Evolutionary conservation across 2,797 vertebrate genomes (phyloP).

Genomic region (Bradypodion pumilum): DNA sequence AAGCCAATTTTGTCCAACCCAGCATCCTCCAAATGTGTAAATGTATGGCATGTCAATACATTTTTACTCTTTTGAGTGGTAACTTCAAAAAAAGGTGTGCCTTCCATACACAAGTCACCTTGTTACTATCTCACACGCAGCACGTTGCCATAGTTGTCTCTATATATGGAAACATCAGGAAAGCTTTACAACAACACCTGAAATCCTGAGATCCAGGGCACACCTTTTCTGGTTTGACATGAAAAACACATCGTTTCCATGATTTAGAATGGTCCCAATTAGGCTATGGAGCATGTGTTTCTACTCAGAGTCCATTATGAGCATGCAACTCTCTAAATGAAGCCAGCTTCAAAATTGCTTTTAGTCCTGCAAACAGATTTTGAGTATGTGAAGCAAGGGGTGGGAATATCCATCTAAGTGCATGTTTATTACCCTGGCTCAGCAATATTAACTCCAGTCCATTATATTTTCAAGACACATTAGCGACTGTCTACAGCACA

Average conservation of each 20-base stretch:
- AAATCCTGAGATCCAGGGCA: neutral
- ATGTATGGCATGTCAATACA: neutral
- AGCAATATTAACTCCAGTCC: conserved; percentile 9
- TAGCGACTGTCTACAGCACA: neutral
- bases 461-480: neutral
- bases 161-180: neutral
- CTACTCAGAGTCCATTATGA: neutral
- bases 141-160: no score
- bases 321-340: conserved; percentile 7
- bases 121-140: neutral
- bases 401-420: neutral
- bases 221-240: conserved; percentile 4
- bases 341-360: conserved; percentile 35
- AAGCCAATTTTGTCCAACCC: neutral
- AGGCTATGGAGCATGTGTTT: neutral
- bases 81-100: neutral
- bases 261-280: conserved; percentile 7
- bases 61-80: neutral
- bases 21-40: neutral
- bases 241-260: neutral
- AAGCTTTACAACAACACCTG: neutral
- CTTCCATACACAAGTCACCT: neutral
- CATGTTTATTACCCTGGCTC: neutral
- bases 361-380: conserved; percentile 27
- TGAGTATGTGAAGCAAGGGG: neutral